These are phyloP conservation scores for Drosophila colorata DNA, from an alignment of 2,888 invertebrate genomes.

Conservation along the genomic window DNA sequence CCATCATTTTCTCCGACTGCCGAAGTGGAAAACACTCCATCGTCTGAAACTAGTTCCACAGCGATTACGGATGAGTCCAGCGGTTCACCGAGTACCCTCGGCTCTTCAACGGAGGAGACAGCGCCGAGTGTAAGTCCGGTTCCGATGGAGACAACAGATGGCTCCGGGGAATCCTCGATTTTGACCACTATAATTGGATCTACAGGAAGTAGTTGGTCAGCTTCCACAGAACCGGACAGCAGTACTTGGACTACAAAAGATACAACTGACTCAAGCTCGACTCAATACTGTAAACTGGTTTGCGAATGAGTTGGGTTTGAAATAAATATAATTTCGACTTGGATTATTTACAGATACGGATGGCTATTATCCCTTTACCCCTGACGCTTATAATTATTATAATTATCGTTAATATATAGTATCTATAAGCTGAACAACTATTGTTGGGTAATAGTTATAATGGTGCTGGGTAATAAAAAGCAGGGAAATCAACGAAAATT, in stretches of 20 bases:
- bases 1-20: no score
- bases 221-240: constrained; percentile 4
- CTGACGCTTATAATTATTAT: neutral
- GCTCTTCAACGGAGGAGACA: no score
- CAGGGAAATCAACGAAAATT: neutral
- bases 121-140: no score
- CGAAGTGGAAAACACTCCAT: no score
- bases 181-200: constrained; percentile 14
- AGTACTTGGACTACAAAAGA: constrained; percentile 6
- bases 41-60: no score
- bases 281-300: constrained; percentile 27
- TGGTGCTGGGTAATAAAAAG: constrained; percentile 1
- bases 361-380: neutral
- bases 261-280: constrained; percentile 15
- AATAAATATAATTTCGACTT: constrained; percentile 17
- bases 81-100: no score
- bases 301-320: constrained; percentile 22
- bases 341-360: constrained; percentile 23
- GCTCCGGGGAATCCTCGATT: neutral
- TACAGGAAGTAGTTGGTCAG: constrained; percentile 1
- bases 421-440: neutral
- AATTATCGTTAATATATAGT: neutral
- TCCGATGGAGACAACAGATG: neutral
- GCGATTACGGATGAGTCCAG: no score
- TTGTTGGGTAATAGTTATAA: neutral